Base-by-base conservation (phyloP, 2,797 vertebrate species). In the Lutjanus argentimaculatus region DNA sequence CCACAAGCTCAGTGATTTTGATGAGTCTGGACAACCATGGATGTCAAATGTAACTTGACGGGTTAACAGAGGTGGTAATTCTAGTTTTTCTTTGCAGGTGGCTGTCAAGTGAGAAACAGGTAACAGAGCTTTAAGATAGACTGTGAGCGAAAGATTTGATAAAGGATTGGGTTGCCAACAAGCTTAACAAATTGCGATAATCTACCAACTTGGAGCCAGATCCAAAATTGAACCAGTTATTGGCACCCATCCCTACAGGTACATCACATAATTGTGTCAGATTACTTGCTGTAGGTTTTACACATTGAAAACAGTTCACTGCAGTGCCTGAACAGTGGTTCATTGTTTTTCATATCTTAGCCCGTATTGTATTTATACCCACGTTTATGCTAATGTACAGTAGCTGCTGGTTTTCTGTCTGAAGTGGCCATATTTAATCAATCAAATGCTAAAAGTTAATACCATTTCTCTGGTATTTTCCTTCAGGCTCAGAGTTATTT, bases 401-500 rank as follows among this genome's bases (percentile, higher is more conserved):
- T 43, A n/a, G 22, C 55, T 66, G 25, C 49, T 70, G 62, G 22
- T 61, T 77, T 70, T 66, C 19, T 76, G 30, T 61, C 12, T 65
- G 25, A 42, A 40, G 8, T 55, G n/a, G 21, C 25, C 59, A 45
- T 56, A 42, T 72, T 46, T n/a, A 66, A 70, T 7, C 59, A 59
- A 48, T 56, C 12, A 36, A 66, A 72, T 76, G n/a, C 40, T 64
- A 30, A 67, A 77, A 55, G 13, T 62, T 17, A 1, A 80, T 64
- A 40, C 61, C 5, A 48, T 77, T 62, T 74, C 45, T 72, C n/a
- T 82, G 66, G 48, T 76, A n/a, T 83, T 67, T 75, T 83, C 22
- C 80, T 68, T 75, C 72, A 79, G 75, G 64, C 59, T 85, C 30
- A 70, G 56, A 52, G 65, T 68, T 22, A 73, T 72, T 79, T 79